Base-by-base conservation (phyloP, 2,797 vertebrate genomes). In the Cyprinodon diabolis region DNA sequence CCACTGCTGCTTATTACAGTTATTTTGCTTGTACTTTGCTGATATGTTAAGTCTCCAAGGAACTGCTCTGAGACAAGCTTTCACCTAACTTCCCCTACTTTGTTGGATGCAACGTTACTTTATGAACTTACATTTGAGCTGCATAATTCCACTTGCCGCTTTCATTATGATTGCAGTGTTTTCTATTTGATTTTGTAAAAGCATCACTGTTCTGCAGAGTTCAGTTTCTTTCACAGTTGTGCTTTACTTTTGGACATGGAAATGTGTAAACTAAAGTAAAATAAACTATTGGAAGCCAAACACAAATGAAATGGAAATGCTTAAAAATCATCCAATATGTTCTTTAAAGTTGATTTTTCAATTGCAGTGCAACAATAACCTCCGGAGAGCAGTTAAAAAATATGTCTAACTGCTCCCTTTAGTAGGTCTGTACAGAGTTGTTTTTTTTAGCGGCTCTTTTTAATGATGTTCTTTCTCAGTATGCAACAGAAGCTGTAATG, bases 361-460 rank as follows among this genome's bases (percentile, higher is more conserved):
- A 14, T 45, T 60, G 5, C 51, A 56, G 55, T 30, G 66, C 7
- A 35, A 48, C 72, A 74, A 65, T 2, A 37, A 68, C 67, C 51
- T 30, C 76, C 12, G n/a, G 45, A 66, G 30, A 71, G 63, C 72
- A 68, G 19, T 55, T 65, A 68, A 25, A 40, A 45, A 55, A 68
- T 74, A 66, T 72, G 81, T 65, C 72, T 77, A 62, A 65, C 69
- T n/a, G 25, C 43, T 3, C 60, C 47, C 55, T 66, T 65, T 81
- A 62, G 74, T 75, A 77, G 40, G 48, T 68, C 11, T 60, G 30
- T 68, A 73, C 62, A 55, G 70, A 49, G 2, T 47, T 56, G 60
- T 81, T 84, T 85, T 72, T 80, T 72, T 78, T 78, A 25, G 80
- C 75, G 37, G 69, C 72, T 48, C 14, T 37, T 81, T 86, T 84